Conservation (phyloP, 2,797 vertebrate species). For the Danio aesculapii region DNA sequence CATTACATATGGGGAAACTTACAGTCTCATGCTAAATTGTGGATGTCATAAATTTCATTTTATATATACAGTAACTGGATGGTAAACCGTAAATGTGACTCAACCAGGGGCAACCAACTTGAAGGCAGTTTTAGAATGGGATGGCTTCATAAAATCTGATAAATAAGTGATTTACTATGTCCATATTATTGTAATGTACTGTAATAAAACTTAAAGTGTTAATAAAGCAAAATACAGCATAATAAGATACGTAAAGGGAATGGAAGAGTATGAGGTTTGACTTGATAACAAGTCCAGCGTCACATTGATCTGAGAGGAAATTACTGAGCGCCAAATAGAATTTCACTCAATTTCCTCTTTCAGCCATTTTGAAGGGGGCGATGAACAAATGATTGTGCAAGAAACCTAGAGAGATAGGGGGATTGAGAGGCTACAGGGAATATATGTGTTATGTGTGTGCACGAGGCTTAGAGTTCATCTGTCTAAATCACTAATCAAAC, state of each 20-base stretch:
- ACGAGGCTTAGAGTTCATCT: constrained; percentile 39
- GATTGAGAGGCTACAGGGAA: constrained; percentile 38
- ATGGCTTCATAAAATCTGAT: no score
- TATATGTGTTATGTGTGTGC: constrained; percentile 11
- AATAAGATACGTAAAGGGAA: not conserved
- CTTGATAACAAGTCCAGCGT: constrained; percentile 26
- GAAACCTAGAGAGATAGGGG: constrained; percentile 11
- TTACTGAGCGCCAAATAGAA: constrained; percentile 54
- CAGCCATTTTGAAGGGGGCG: constrained; percentile 9
- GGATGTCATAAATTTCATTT: no score
- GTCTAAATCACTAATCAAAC: constrained; percentile 51
- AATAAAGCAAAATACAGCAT: not conserved
- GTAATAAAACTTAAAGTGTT: constrained; percentile 72
- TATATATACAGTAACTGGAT: no score
- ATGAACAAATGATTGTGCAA: constrained; percentile 12
- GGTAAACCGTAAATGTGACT: no score
- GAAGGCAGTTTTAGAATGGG: no score
- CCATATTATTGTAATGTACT: constrained; percentile 70
- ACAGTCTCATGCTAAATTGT: no score
- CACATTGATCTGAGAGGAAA: constrained; percentile 54
- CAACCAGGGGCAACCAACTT: no score
- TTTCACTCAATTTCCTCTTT: constrained; percentile 58
- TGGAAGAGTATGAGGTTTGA: not conserved
- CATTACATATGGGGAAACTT: no score
- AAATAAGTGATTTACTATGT: no score